These are phyloP conservation scores for Porites australiensis DNA, from an alignment of 64 coral and sea anemone genomes.

Conservation along the genomic window DNA sequence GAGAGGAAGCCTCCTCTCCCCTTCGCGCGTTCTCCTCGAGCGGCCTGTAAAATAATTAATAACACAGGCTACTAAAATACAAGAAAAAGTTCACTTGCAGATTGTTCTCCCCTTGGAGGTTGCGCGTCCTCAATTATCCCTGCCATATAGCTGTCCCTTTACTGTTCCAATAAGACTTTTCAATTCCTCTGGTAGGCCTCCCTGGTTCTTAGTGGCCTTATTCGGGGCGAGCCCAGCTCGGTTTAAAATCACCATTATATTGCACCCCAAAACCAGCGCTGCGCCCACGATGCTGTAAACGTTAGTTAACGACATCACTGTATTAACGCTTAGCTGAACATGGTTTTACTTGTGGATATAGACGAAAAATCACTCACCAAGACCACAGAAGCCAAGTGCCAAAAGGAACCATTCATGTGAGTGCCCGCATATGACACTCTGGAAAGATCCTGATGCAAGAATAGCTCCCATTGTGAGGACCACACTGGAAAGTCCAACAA, in stretches of 20 bases:
- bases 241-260: constrained; percentile 76
- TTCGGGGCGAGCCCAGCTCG: background rate
- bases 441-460: constrained; percentile 66
- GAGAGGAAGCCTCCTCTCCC: no score
- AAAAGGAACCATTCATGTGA: constrained; percentile 83
- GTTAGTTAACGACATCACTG: constrained; percentile 21
- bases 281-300: constrained; percentile 87
- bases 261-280: constrained; percentile 75
- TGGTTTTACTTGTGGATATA: no score
- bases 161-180: constrained; percentile 35
- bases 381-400: constrained; percentile 83
- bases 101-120: background rate
- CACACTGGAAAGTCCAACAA: constrained; percentile 78
- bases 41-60: no score
- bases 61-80: no score
- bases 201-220: background rate
- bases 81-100: no score
- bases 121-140: background rate
- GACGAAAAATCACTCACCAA: constrained; percentile 60
- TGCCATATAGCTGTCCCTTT: background rate
- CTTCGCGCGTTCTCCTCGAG: no score
- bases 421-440: constrained; percentile 77
- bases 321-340: no score
- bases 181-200: background rate
- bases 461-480: constrained; percentile 62